A percentile compares a stretch with the other conserved stretches of the same genome.
Evolutionary conservation across 2,888 invertebrate genomes (phyloP).

Genomic region (Psylliodes chrysocephalus): DNA sequence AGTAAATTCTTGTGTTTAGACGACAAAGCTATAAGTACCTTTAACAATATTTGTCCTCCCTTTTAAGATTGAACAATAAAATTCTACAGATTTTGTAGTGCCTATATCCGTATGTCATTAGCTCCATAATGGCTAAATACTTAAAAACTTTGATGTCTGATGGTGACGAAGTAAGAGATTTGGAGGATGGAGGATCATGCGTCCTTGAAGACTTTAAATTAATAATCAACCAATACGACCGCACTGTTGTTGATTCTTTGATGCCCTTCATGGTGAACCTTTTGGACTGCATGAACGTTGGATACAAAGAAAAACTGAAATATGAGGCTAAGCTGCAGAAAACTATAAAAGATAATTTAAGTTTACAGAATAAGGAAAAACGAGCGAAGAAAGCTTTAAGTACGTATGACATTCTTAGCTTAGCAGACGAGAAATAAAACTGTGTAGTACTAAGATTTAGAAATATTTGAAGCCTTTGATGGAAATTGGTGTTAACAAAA

Average conservation of each 20-base stretch:
- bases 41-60: too few species aligned
- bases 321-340: slow-evolving; percentile 1
- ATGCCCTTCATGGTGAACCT: slow-evolving; percentile 13
- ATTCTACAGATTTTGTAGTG: too few species aligned
- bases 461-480: too few species aligned
- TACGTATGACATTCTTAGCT: too few species aligned
- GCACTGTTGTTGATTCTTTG: not conserved
- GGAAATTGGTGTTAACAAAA: not conserved
- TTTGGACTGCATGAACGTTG: slow-evolving; percentile 13
- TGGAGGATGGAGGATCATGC: not conserved
- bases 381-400: not conserved
- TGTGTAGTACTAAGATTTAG: too few species aligned
- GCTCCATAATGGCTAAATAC: too few species aligned
- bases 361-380: not conserved
- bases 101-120: too few species aligned
- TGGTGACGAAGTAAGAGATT: not conserved
- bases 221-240: slow-evolving; percentile 2
- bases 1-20: not conserved
- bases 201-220: not conserved
- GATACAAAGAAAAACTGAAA: not conserved
- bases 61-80: too few species aligned
- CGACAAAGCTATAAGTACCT: too few species aligned
- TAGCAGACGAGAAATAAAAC: too few species aligned
- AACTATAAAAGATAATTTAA: not conserved
- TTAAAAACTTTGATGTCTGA: not conserved